Evolutionary conservation across 2,888 invertebrate genomes (phyloP), one percentile per base, ranked within the genome.

Genomic region (Thereva unica): DNA sequence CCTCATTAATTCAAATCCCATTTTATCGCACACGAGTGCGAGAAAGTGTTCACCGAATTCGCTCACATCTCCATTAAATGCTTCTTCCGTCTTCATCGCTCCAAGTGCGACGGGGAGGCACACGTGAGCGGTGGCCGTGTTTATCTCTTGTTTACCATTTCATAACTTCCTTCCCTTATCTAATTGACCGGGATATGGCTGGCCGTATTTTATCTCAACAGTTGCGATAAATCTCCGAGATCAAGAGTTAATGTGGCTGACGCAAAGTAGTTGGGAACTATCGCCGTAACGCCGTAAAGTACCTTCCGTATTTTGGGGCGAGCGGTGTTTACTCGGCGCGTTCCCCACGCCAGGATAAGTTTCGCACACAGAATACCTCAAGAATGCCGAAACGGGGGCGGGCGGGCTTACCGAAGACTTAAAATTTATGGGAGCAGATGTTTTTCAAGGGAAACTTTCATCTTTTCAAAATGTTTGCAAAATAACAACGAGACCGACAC

Each of bases 351-450:
- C 45, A 9, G 44, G 45, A 57, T 44, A 10, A 57, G 45, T 57
- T 57, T 45, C 45, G 37, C 57, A 34, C 35, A 57, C 38, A 45
- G 45, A 38, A 57, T 34, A n/a, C 34, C 45, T 10, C 42, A 42
- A 34, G 45, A 42, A 45, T 45, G 42, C 34, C 34, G 35, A 9
- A n/a, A 34, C 23, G 23, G 23, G 23, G 23, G 23, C 23, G 23
- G 23, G 23, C 23, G 12, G 41, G 57, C 9, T 37, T 12, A 44
- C 10, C 37, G 35, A 0, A 57, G 45, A 57, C 57, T 57, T 57
- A n/a, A 57, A 45, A 57, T 57, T 57, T 57, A 57, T 57, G 57
- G 57, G 57, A 57, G 44, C 57, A 57, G 57, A 57, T 57, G 57
- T 57, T 57, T 57, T 57, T 44, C 8, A n/a, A 23, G 45, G 35